Percentiles rank a stretch among this genome's conserved stretches.
phyloP scores from a whole-genome alignment of 1,140 invertebrate genomes.

The Scaptomyza montana region DNA sequence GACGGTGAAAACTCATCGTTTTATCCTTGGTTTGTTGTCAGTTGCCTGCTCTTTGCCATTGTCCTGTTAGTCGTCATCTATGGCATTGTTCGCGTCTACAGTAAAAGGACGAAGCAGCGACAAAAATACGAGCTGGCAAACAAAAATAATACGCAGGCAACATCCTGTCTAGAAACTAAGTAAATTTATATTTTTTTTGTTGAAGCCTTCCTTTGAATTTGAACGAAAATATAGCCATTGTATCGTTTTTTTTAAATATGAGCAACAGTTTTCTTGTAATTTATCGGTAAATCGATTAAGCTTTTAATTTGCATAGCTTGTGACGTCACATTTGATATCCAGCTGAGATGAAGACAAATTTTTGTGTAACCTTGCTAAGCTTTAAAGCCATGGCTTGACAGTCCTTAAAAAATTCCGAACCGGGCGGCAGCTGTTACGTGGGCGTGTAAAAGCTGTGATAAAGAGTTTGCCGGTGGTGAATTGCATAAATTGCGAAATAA shows the following conservation, averaged over 20 bases:
- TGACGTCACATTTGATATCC: slow-evolving; percentile 12
- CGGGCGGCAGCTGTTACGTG: slow-evolving; percentile 42
- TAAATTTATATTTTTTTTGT: background rate
- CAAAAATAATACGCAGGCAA: slow-evolving; percentile 38
- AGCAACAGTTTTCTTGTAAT: background rate
- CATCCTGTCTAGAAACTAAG: slow-evolving; percentile 27
- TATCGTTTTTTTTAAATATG: background rate
- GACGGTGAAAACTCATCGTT: slow-evolving; percentile 32
- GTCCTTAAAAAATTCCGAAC: slow-evolving; percentile 32
- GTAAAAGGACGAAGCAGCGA: slow-evolving; percentile 47
- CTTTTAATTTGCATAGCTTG: background rate
- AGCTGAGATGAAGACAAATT: background rate
- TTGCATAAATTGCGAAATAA: slow-evolving; percentile 3
- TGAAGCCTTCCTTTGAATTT: background rate
- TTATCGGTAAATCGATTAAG: slow-evolving; percentile 9
- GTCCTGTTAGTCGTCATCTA: slow-evolving; percentile 49
- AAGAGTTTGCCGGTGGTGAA: background rate
- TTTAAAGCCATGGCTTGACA: slow-evolving; percentile 26
- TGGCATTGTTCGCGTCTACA: slow-evolving; percentile 54
- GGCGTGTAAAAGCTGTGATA: slow-evolving; percentile 23
- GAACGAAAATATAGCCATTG: background rate
- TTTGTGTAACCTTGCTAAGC: slow-evolving; percentile 6
- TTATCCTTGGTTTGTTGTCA: slow-evolving; percentile 74
- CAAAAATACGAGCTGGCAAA: slow-evolving; percentile 67
- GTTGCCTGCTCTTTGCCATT: slow-evolving; percentile 58